phyloP scores from a whole-genome alignment of 2,797 vertebrate species.

The Chloroceryle amazona region DNA sequence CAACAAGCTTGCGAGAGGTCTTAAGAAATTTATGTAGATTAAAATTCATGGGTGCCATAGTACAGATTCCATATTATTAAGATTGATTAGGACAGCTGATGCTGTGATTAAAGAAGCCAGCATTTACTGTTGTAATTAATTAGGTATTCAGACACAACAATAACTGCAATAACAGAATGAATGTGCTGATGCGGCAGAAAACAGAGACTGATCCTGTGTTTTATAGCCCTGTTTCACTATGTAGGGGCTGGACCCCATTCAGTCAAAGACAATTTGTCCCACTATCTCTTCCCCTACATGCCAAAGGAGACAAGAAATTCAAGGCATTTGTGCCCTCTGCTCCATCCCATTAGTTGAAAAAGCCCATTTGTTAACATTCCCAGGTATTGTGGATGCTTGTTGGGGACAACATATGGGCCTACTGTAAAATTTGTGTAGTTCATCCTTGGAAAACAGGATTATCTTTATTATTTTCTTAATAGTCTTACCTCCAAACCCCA shows the following conservation, averaged over 20 bases:
- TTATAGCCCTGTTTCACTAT: neutral
- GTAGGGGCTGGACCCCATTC: neutral
- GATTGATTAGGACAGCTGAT: slow-evolving; percentile 84
- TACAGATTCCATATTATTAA: slow-evolving; percentile 81
- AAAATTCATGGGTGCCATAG: slow-evolving; percentile 80
- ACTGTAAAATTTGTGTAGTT: neutral
- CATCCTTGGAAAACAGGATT: neutral
- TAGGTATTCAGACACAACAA: slow-evolving; percentile 83
- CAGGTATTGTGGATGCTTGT: neutral
- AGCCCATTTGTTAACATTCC: neutral
- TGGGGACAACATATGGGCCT: neutral
- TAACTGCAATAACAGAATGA: slow-evolving; percentile 76
- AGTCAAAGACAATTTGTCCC: neutral
- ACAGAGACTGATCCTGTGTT: slow-evolving; percentile 37
- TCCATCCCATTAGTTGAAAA: neutral
- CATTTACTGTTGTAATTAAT: slow-evolving; percentile 82
- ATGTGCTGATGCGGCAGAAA: slow-evolving; percentile 75
- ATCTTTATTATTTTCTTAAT: neutral
- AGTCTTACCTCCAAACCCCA: neutral
- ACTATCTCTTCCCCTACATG: neutral
- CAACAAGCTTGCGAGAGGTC: slow-evolving; percentile 76
- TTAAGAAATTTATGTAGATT: slow-evolving; percentile 84
- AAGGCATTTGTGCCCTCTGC: neutral
- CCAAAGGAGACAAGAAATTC: neutral
- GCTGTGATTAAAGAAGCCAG: slow-evolving; percentile 80